Percentiles rank a stretch among this genome's conserved stretches.
phyloP scores from a whole-genome alignment of 2,113 vertebrate genomes.

The Dolichotis patagonum region DNA sequence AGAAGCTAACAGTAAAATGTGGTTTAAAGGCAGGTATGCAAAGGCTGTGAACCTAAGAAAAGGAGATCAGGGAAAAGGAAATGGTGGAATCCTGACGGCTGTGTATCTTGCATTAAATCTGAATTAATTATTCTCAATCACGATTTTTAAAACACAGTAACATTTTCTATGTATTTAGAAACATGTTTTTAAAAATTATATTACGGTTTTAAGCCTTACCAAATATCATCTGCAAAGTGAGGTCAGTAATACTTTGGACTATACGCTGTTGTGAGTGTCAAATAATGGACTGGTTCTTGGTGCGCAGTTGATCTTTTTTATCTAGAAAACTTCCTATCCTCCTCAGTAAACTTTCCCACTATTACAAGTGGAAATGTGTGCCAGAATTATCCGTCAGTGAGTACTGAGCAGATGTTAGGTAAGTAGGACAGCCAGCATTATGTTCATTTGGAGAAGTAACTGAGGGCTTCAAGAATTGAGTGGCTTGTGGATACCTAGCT shows the following conservation, averaged over 20 bases:
- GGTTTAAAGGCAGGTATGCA: background rate
- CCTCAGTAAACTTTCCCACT: background rate
- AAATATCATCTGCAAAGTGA: background rate
- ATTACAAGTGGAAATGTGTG: background rate
- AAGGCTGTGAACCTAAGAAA: background rate
- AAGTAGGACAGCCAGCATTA: background rate
- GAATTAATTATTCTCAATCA: background rate
- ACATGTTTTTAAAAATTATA: background rate
- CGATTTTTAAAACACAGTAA: background rate
- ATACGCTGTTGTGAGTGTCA: background rate
- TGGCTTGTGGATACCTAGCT: background rate
- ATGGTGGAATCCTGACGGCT: too few species aligned
- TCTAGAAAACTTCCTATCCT: background rate
- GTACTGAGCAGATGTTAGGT: background rate
- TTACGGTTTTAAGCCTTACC: background rate
- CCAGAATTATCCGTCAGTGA: background rate
- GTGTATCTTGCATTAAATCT: background rate
- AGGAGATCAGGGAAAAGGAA: background rate
- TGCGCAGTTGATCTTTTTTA: background rate
- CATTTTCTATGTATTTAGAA: background rate
- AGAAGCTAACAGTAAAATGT: background rate
- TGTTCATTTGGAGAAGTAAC: too few species aligned
- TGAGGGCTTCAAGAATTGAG: background rate
- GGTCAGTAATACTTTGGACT: background rate
- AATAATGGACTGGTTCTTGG: background rate